Conservation (phyloP, 1,140 invertebrate species). For the Drosophila micromelanica region DNA sequence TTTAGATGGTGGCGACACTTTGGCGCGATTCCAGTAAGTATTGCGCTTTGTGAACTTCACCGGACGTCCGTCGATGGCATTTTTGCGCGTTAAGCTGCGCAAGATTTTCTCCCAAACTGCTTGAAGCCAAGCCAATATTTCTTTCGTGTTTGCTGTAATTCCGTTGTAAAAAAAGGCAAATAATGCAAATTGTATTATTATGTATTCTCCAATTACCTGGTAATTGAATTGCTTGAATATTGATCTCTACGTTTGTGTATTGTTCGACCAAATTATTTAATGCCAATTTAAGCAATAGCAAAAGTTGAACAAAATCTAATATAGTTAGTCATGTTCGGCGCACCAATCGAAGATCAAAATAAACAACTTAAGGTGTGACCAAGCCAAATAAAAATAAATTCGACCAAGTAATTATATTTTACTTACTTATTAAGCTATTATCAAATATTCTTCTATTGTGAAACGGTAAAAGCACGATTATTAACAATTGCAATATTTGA, state of each 20-base stretch:
- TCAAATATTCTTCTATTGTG: neutral
- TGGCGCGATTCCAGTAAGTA: neutral
- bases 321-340: neutral
- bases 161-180: neutral
- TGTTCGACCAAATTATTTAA: neutral
- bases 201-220: neutral
- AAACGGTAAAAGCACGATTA: neutral
- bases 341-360: neutral
- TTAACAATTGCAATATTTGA: neutral
- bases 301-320: neutral
- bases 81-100: constrained; percentile 17
- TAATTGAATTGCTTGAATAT: neutral
- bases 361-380: neutral
- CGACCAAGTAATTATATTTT: neutral
- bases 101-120: constrained; percentile 9
- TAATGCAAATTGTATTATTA: too few relatives aligned
- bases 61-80: neutral
- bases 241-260: neutral
- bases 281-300: neutral
- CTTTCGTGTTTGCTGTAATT: neutral
- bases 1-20: neutral
- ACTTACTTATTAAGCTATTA: neutral
- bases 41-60: neutral
- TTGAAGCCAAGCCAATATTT: constrained; percentile 38
- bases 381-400: neutral